Evolutionary conservation across 1,140 invertebrate species (phyloP), one percentile per base, ranked within the genome.

Genomic region (Drosophila nigromelanica): DNA sequence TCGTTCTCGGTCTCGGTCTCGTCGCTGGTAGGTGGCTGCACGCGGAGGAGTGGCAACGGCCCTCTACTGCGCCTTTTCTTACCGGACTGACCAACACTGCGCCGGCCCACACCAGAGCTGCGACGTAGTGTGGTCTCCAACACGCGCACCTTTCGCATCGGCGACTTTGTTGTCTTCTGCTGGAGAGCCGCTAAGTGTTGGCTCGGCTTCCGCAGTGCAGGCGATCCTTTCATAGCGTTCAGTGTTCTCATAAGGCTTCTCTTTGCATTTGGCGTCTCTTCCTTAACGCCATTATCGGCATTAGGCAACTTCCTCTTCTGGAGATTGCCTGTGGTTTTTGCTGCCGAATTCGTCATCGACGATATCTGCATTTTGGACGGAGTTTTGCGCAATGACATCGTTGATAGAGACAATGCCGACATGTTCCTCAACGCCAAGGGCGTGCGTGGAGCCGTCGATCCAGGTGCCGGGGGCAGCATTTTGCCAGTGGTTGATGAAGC

Each of bases 351-450:
- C 15, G 71, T 51, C 39, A 40, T 54, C 45, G 79, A n/a, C 43
- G 52, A n/a, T 5, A 70, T 27, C 40, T 76, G 61, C 14, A 45
- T 50, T 24, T 56, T 64, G 30, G 89, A 91, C 2, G 90, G 87
- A n/a, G 90, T 87, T 70, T 73, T 90, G 4, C 77, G 60, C n/a
- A 91, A 43, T 3, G 86, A 89, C 68, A 78, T 73, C 1, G 79
- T 76, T 5, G 90, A 91, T n/a, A 52, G 52, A 6, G 81, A 90
- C 67, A 78, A 61, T 12, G 80, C 48, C 0, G 80, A 83, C 48
- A 73, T 68, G 35, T 90, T 90, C 24, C 60, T 76, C 6, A 73
- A 27, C 0, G 78, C 80, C 50, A 89, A 61, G 3, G 90, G 90
- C 3, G 90, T 91, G 0, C 89, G 78, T 10, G 67, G 69, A 33